A percentile compares a stretch with the other conserved stretches of the same genome.
Conservation (phyloP, 2,888 invertebrate genomes). For the Apamea monoglypha region DNA sequence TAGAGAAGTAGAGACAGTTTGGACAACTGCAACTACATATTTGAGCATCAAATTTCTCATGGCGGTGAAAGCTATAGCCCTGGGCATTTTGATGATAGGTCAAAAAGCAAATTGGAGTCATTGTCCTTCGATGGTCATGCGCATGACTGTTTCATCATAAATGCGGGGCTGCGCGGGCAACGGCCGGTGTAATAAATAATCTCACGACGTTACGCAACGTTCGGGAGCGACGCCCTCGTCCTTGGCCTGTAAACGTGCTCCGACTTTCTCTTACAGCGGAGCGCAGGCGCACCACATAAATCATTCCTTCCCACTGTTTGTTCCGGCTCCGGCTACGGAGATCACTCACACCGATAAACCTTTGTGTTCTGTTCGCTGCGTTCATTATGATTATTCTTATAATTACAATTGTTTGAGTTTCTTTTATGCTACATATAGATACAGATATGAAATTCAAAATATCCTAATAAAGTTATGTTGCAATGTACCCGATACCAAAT, state of each 20-base stretch:
- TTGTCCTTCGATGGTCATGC: conserved; percentile 84
- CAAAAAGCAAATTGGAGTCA: conserved; percentile 75
- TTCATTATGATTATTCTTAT: conserved; percentile 57
- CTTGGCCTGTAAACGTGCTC: conserved; percentile 80
- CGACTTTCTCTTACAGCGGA: conserved; percentile 82
- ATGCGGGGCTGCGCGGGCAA: conserved; percentile 55
- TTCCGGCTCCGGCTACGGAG: conserved; percentile 64
- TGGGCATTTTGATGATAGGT: conserved; percentile 70
- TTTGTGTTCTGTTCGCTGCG: conserved; percentile 54
- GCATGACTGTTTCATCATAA: conserved; percentile 81
- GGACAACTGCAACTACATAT: conserved; percentile 17
- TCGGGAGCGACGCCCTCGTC: conserved; percentile 86
- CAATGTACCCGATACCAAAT: not conserved
- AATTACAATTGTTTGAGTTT: conserved; percentile 52
- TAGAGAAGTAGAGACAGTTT: conserved; percentile 39
- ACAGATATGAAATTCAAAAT: conserved; percentile 20
- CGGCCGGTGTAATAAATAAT: conserved; percentile 61
- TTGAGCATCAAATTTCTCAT: conserved; percentile 40
- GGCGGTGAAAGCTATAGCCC: conserved; percentile 76
- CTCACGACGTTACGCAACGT: conserved; percentile 70
- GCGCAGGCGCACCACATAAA: conserved; percentile 70
- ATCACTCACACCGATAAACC: conserved; percentile 71
- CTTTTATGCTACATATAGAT: conserved; percentile 37
- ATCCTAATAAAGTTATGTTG: not conserved
- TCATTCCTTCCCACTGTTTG: conserved; percentile 70